Conservation (phyloP, 2,113 vertebrate genomes). For the Rattus norvegicus region GRCr8 NC_086020.1:234759501-234760000, state of each 20-base stretch:
- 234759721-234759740: too few species aligned
- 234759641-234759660: background rate
- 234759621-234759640: too few species aligned
- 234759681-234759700: background rate
- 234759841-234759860: background rate
- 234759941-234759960: background rate
- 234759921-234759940: background rate
- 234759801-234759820: background rate
- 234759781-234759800: slow-evolving; percentile 16
- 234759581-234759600: background rate
- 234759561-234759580: background rate
- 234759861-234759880: background rate
- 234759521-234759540: background rate
- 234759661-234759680: too few species aligned
- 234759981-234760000: background rate
- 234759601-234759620: background rate
- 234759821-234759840: background rate
- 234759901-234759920: background rate
- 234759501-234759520: background rate
- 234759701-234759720: background rate
- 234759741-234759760: background rate
- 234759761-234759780: background rate
- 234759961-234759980: background rate
- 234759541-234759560: background rate
- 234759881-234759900: background rate